Evolutionary conservation across 1,140 invertebrate species (phyloP).

Genomic region (Anoplolepis gracilipes): DNA sequence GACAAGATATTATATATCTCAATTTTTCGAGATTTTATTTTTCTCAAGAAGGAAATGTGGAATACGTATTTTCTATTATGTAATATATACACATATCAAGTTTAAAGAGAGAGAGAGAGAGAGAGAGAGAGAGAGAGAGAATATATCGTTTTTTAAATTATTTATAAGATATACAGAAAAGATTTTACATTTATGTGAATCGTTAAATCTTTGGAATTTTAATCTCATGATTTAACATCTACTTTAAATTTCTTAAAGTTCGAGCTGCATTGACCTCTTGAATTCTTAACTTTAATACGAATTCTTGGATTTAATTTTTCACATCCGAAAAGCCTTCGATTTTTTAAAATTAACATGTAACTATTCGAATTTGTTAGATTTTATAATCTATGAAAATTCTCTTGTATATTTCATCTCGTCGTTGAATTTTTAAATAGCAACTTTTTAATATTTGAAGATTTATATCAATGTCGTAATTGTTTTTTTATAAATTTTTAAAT

Average conservation of each 20-base stretch:
- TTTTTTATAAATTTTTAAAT: background rate
- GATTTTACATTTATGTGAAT: background rate
- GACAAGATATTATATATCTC: background rate
- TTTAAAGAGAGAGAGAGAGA: no score
- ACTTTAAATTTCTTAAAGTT: background rate
- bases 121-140: no score
- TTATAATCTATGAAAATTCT: background rate
- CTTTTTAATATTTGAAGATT: background rate
- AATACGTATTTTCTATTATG: conserved; percentile 6
- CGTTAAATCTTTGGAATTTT: conserved; percentile 28
- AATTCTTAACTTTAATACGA: conserved; percentile 10
- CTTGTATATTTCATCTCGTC: background rate
- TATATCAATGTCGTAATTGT: background rate
- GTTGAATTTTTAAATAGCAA: background rate
- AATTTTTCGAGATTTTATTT: conserved; percentile 3
- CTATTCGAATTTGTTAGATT: conserved; percentile 13
- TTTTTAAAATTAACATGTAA: background rate
- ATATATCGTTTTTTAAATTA: conserved; percentile 9
- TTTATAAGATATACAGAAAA: conserved; percentile 16
- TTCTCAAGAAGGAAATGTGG: background rate
- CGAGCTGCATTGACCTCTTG: background rate
- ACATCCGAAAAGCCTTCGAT: background rate
- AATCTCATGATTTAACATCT: conserved; percentile 4
- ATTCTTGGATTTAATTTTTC: background rate
- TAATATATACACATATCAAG: background rate